Evolutionary conservation across 2,888 invertebrate genomes (phyloP).

Genomic region (Chromoteleia sp.): DNA sequence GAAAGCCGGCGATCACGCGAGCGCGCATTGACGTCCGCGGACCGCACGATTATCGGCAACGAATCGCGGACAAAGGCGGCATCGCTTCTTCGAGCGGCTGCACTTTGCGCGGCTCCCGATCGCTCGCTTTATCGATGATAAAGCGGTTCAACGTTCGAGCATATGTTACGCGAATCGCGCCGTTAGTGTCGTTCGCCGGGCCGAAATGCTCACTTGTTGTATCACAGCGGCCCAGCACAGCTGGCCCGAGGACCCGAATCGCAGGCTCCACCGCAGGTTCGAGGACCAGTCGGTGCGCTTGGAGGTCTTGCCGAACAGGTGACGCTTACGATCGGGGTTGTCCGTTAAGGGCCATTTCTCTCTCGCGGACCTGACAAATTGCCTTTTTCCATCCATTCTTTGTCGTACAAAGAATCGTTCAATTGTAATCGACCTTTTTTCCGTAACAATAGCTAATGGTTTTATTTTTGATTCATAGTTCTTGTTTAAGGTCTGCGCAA

Average conservation of each 20-base stretch:
- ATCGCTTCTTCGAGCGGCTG: slow-evolving; percentile 7
- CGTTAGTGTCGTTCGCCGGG: slow-evolving; percentile 31
- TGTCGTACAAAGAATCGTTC: too few relatives aligned
- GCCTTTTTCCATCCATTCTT: too few relatives aligned
- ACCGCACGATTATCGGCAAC: slow-evolving; percentile 12
- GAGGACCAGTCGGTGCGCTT: slow-evolving; percentile 42
- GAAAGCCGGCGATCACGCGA: slow-evolving; percentile 36
- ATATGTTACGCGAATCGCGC: slow-evolving; percentile 46
- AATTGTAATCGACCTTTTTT: too few relatives aligned
- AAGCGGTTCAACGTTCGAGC: slow-evolving; percentile 49
- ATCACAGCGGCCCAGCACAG: slow-evolving; percentile 63
- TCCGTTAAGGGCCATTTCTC: too few relatives aligned
- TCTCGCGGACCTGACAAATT: too few relatives aligned
- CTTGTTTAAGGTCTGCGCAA: too few relatives aligned
- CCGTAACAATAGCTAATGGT: too few relatives aligned
- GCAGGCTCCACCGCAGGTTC: slow-evolving; percentile 15
- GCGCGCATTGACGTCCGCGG: slow-evolving; percentile 3
- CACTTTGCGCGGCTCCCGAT: slow-evolving; percentile 26
- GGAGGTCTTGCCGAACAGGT: slow-evolving; percentile 44
- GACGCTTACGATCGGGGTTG: slow-evolving; percentile 5
- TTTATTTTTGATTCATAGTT: too few relatives aligned
- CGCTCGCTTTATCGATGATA: slow-evolving; percentile 40
- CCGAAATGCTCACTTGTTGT: slow-evolving; percentile 65
- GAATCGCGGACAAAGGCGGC: neutral
- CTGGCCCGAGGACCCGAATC: slow-evolving; percentile 47